A percentile compares a stretch with the other conserved stretches of the same genome.
Evolutionary conservation across 2,113 vertebrate species (phyloP).

Genomic region (Motacilla tschutschensis): DNA sequence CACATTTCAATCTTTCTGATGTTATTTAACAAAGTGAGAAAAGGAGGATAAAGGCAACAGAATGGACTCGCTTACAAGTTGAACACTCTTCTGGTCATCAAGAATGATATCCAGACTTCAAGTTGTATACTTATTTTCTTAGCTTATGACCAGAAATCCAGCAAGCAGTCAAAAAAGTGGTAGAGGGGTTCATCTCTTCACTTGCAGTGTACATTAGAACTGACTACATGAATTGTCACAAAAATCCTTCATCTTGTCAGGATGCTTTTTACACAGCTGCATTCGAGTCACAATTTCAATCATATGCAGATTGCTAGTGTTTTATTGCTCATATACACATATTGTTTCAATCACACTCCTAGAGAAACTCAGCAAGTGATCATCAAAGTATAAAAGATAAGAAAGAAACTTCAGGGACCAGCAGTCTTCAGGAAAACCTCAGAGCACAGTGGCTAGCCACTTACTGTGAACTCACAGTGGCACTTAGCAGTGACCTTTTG

Average conservation of each 20-base stretch:
- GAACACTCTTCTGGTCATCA: neutral
- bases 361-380: neutral
- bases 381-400: constrained; percentile 47
- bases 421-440: neutral
- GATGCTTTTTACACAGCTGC: neutral
- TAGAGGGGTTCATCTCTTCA: neutral
- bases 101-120: neutral
- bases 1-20: neutral
- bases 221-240: neutral
- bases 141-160: neutral
- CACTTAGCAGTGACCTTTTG: constrained; percentile 32
- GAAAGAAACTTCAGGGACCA: constrained; percentile 52
- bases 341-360: neutral
- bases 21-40: neutral
- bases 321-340: neutral
- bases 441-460: constrained; percentile 16
- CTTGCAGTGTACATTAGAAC: neutral
- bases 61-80: neutral
- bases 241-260: neutral
- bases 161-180: neutral
- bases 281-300: neutral
- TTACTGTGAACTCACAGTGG: constrained; percentile 22
- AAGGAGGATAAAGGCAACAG: neutral
- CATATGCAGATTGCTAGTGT: neutral
- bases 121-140: neutral